phyloP scores from a whole-genome alignment of 2,113 vertebrate species.

The Ciconia stormi region DNA sequence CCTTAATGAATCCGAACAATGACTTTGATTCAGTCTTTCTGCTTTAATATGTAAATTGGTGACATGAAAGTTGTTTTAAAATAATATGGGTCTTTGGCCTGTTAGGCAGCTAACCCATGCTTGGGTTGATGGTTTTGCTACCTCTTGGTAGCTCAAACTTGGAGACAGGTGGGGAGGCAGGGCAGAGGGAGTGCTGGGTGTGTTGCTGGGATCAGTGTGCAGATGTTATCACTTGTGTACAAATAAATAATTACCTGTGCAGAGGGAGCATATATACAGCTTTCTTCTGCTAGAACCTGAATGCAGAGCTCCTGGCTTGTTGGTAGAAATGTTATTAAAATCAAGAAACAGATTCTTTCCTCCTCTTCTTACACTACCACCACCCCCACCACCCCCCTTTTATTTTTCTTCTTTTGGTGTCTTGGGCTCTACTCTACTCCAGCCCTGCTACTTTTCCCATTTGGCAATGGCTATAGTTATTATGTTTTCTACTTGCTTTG shows the following conservation, averaged over 20 bases:
- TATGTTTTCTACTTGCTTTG: neutral
- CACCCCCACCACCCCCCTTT: fast-evolving
- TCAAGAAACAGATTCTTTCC: neutral
- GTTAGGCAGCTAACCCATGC: neutral
- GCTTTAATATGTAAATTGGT: neutral
- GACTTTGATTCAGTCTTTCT: neutral
- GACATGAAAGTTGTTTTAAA: neutral
- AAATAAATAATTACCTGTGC: neutral
- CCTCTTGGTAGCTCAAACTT: neutral
- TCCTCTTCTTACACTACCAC: neutral
- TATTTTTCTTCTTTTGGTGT: neutral
- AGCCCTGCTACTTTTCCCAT: neutral
- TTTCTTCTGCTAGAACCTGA: neutral
- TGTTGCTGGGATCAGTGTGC: neutral
- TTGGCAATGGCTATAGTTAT: neutral
- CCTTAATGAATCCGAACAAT: neutral
- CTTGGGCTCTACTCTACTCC: neutral
- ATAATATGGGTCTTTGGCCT: neutral
- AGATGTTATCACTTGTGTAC: neutral
- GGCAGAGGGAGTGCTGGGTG: neutral
- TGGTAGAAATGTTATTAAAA: neutral
- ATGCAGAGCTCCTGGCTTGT: neutral
- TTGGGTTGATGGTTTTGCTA: neutral
- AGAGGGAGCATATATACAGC: neutral
- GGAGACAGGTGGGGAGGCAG: neutral